Conservation (phyloP, 2,888 invertebrate species). For the Ptychoptera contaminata region DNA sequence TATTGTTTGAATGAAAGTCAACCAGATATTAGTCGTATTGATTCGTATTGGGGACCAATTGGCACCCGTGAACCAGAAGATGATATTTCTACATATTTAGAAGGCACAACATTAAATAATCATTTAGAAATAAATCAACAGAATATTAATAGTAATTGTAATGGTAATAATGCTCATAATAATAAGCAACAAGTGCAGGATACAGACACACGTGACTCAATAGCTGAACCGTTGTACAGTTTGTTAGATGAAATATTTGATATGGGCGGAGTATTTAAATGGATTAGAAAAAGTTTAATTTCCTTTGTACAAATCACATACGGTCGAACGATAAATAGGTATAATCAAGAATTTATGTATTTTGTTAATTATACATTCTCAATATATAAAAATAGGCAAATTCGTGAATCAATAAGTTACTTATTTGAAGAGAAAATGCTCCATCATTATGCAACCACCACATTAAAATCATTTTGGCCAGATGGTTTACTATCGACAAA, state of each 20-base stretch:
- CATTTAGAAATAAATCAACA: slow-evolving; percentile 22
- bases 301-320: slow-evolving; percentile 84
- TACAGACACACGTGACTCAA: slow-evolving; percentile 60
- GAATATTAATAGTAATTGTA: slow-evolving; percentile 24
- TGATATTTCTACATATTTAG: slow-evolving; percentile 62
- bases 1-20: slow-evolving; percentile 15
- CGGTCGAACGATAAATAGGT: slow-evolving; percentile 81
- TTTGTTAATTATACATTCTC: not conserved
- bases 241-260: slow-evolving; percentile 82
- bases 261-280: slow-evolving; percentile 74
- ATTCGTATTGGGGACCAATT: slow-evolving; percentile 35
- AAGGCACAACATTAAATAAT: slow-evolving; percentile 37
- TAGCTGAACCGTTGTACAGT: slow-evolving; percentile 80
- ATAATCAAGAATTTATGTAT: slow-evolving; percentile 10
- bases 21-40: slow-evolving; percentile 10
- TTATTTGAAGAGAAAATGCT: slow-evolving; percentile 82
- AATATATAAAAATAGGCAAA: slow-evolving; percentile 41
- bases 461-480: slow-evolving; percentile 82
- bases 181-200: slow-evolving; percentile 27
- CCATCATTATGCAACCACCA: slow-evolving; percentile 67
- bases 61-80: slow-evolving; percentile 57
- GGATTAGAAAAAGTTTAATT: slow-evolving; percentile 73
- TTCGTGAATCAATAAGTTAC: slow-evolving; percentile 74
- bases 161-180: slow-evolving; percentile 16
- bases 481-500: slow-evolving; percentile 51